These are phyloP conservation scores for Cheilosia soror DNA, from an alignment of 2,888 invertebrate genomes.

Conservation along the genomic window DNA sequence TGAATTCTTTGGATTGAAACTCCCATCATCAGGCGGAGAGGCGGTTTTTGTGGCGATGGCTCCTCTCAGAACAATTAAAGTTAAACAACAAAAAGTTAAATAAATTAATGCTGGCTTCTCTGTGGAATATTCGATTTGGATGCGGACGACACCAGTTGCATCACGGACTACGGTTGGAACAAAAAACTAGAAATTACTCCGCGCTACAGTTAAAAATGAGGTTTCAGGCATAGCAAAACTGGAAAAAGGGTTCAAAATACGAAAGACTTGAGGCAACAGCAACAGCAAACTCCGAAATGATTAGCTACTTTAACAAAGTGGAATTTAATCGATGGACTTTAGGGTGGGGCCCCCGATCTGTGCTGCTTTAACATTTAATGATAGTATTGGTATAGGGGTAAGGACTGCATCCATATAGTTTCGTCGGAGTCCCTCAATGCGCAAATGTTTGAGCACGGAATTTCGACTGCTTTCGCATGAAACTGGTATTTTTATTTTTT, in stretches of 20 bases:
- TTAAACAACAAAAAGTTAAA: conserved; percentile 70
- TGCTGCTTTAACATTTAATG: conserved; percentile 58
- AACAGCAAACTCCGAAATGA: conserved; percentile 59
- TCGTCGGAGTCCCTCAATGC: conserved; percentile 37
- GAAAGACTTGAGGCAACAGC: conserved; percentile 36
- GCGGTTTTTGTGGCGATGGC: conserved; percentile 8
- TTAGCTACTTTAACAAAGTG: conserved; percentile 71
- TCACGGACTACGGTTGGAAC: conserved; percentile 3
- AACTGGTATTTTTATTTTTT: conserved; percentile 33
- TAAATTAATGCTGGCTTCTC: conserved; percentile 67
- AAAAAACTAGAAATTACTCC: conserved; percentile 66
- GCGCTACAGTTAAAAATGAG: conserved; percentile 63
- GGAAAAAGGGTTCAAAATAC: conserved; percentile 17
- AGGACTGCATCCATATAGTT: conserved; percentile 52
- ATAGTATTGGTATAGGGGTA: conserved; percentile 60
- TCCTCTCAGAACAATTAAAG: conserved; percentile 68
- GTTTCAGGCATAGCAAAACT: not conserved
- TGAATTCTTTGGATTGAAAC: conserved; percentile 58
- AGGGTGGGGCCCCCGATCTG: conserved; percentile 51
- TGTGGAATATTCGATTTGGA: conserved; percentile 68
- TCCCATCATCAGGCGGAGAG: conserved; percentile 50
- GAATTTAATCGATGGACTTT: conserved; percentile 71
- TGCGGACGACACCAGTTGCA: conserved; percentile 37
- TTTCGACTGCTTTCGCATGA: conserved; percentile 60
- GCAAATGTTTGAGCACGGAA: conserved; percentile 57